A percentile compares a stretch with the other conserved stretches of the same genome.
Evolutionary conservation across 2,113 vertebrate species (phyloP).

Genomic region (Tympanuchus pallidicinctus): DNA sequence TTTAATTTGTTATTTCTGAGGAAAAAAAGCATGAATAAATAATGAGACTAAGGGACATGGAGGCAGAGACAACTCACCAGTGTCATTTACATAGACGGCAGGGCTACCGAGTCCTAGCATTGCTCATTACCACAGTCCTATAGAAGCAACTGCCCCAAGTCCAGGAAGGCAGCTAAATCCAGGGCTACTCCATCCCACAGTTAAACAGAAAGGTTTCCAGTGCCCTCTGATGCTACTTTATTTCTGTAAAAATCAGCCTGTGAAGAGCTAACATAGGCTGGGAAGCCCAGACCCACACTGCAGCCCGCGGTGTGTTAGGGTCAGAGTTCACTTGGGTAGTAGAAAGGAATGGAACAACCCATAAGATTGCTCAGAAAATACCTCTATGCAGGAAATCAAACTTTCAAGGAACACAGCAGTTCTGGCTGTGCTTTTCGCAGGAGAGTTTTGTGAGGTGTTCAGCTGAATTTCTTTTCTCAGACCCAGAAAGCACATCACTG

Average conservation of each 20-base stretch:
- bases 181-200: neutral
- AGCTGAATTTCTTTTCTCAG: neutral
- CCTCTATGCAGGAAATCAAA: neutral
- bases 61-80: slow-evolving; percentile 18
- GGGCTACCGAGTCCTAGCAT: slow-evolving; percentile 11
- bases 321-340: neutral
- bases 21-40: slow-evolving; percentile 43
- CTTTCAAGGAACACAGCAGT: neutral
- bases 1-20: slow-evolving; percentile 50
- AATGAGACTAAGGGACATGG: slow-evolving; percentile 31
- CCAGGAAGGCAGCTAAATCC: neutral
- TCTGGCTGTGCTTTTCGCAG: neutral
- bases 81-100: slow-evolving; percentile 11
- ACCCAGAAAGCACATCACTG: neutral
- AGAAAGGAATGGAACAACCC: neutral
- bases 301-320: neutral
- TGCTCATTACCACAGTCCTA: slow-evolving; percentile 23
- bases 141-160: slow-evolving; percentile 21
- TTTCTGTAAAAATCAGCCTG: neutral
- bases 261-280: neutral
- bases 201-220: neutral
- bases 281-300: neutral
- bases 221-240: slow-evolving; percentile 5
- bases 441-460: neutral
- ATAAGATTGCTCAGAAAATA: neutral